Evolutionary conservation across 2,888 invertebrate genomes (phyloP), one percentile per base, ranked within the genome.

Genomic region (Muscina levida): DNA sequence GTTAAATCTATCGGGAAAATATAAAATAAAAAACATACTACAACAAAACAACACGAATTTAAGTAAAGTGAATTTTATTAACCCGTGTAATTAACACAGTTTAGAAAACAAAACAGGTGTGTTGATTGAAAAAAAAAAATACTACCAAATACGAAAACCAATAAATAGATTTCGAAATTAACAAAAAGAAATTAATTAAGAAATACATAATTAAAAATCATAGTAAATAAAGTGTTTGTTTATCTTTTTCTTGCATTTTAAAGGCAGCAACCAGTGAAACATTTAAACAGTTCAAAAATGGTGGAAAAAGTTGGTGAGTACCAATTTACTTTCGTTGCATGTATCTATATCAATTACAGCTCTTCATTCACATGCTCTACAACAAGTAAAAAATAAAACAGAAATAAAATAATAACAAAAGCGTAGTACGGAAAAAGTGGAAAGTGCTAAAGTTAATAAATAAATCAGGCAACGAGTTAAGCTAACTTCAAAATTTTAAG

Each of bases 291-390:
- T 26, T n/a, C n/a, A 62, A 79, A 57, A 72, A 81, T 81, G 81
- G 81, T 81, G 42, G 81, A 81, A 48, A 77, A 75, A 77, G 46
- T 81, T 22, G 81, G 81, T 81, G 44, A 81, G 81, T 81, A 46
- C 42, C 31, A 1, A 57, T 44, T 22, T 46, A 15, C 2, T 37
- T 26, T 46, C 31, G 39, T 56, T 44, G 15, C 48, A 26, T 15
- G 24, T n/a, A n/a, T n/a, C n/a, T n/a, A n/a, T n/a, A n/a, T n/a
- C n/a, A 51, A 26, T 10, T 19, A 31, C 46, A 48, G 8, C 66
- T 31, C 44, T 26, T 2, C 48, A 6, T 26, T 2, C 48, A 6
- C 26, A 19, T 44, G n/a, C 13, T 66, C 31, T 42, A 48, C 48
- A 1, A 66, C 62, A 4, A 5, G n/a, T n/a, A n/a, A n/a, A n/a